A percentile compares a stretch with the other conserved stretches of the same genome.
Conservation (phyloP, 2,888 invertebrate species). For the Xestoiulus laeticollis region DNA sequence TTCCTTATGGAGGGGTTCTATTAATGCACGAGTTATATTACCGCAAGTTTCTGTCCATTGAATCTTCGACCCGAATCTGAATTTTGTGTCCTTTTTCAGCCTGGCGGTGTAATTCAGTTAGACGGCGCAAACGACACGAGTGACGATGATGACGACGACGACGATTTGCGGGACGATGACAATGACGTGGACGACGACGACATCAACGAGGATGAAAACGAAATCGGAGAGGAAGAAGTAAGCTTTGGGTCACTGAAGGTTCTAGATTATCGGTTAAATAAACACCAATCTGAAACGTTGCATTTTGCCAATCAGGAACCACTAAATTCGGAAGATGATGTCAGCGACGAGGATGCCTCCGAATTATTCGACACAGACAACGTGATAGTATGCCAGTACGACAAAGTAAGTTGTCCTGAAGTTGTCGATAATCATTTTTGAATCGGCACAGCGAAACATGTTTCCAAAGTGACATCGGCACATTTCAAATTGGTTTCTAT, state of each 20-base stretch:
- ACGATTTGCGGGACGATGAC: slow-evolving; percentile 73
- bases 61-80: neutral
- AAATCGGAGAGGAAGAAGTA: slow-evolving; percentile 61
- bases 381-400: slow-evolving; percentile 99
- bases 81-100: neutral
- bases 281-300: neutral
- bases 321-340: slow-evolving; percentile 95
- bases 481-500: neutral
- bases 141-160: slow-evolving; percentile 77
- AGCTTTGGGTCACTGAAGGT: neutral
- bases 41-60: too few relatives aligned
- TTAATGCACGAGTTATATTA: too few relatives aligned
- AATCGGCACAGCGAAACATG: neutral
- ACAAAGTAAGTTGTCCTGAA: slow-evolving; percentile 81
- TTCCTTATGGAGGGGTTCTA: too few relatives aligned
- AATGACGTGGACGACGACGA: slow-evolving; percentile 77
- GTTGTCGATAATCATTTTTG: neutral
- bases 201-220: slow-evolving; percentile 78
- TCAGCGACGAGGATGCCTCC: slow-evolving; percentile 84
- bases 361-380: slow-evolving; percentile 99
- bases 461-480: too few relatives aligned
- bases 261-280: neutral
- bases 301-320: slow-evolving; percentile 75
- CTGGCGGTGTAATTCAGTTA: slow-evolving; percentile 61
- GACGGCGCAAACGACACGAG: slow-evolving; percentile 67